phyloP scores from a whole-genome alignment of 2,888 invertebrate genomes.

The Pimpla rufipes region DNA sequence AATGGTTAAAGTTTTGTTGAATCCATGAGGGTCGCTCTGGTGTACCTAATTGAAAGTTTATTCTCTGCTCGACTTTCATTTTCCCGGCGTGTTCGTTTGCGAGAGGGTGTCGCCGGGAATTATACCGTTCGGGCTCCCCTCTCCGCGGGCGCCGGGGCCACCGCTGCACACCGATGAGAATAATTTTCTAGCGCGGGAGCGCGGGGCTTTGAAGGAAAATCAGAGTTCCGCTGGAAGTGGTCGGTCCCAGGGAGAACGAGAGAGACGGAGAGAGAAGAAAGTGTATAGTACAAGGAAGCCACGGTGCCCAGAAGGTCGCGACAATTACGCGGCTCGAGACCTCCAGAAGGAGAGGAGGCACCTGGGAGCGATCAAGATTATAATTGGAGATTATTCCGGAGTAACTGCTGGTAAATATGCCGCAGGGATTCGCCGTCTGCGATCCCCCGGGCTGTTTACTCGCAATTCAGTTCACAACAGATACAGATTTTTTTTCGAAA shows the following conservation, averaged over 20 bases:
- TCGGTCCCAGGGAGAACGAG: not conserved
- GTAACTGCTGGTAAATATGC: constrained; percentile 55
- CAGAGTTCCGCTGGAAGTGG: constrained; percentile 16
- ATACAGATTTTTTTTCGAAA: not conserved
- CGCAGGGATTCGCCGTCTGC: constrained; percentile 28
- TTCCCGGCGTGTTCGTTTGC: constrained; percentile 30
- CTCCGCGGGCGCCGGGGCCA: not conserved
- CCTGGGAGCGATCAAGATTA: constrained; percentile 63
- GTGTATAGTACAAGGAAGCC: not conserved
- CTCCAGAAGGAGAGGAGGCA: constrained; percentile 49
- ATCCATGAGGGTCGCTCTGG: constrained; percentile 40
- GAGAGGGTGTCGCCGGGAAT: constrained; percentile 33
- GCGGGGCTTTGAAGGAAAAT: constrained; percentile 48
- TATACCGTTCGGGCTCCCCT: constrained; percentile 29
- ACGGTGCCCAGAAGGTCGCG: constrained; percentile 43
- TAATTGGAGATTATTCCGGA: constrained; percentile 63
- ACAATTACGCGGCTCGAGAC: constrained; percentile 55
- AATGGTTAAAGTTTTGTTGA: constrained; percentile 49
- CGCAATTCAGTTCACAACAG: not conserved
- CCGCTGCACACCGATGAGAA: constrained; percentile 55
- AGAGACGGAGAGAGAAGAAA: not conserved
- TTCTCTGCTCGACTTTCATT: constrained; percentile 52
- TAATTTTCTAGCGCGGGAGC: constrained; percentile 49
- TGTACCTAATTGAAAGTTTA: constrained; percentile 60
- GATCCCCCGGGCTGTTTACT: not conserved